Conservation (phyloP, 2,888 invertebrate species). For the Tetramorium bicarinatum region DNA sequence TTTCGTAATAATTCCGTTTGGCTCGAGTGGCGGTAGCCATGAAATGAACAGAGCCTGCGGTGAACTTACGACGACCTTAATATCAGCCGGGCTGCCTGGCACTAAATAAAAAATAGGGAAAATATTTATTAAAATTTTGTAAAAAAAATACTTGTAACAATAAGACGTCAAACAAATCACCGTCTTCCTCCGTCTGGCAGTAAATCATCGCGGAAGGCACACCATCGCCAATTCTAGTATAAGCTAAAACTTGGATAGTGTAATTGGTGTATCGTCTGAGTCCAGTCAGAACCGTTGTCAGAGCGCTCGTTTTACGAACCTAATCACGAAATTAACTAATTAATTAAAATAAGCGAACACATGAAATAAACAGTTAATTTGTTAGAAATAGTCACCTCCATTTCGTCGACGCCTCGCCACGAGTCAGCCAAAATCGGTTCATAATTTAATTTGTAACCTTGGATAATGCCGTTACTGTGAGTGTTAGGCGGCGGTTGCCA, state of each 20-base stretch:
- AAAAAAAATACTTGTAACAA: background rate
- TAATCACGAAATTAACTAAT: constrained; percentile 56
- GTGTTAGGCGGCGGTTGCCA: constrained; percentile 93
- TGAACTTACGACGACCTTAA: constrained; percentile 93
- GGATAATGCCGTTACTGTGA: constrained; percentile 92
- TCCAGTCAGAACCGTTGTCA: constrained; percentile 90
- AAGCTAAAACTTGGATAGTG: constrained; percentile 93
- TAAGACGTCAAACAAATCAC: constrained; percentile 84
- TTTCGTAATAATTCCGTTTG: constrained; percentile 92
- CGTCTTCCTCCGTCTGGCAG: constrained; percentile 93
- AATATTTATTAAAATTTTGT: constrained; percentile 11
- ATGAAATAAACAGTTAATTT: background rate
- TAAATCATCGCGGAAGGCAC: constrained; percentile 90
- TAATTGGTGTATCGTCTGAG: constrained; percentile 93
- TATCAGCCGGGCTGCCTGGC: constrained; percentile 92
- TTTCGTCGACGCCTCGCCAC: constrained; percentile 85
- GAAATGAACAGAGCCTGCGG: constrained; percentile 92
- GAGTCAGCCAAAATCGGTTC: constrained; percentile 89
- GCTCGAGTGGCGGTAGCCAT: constrained; percentile 92
- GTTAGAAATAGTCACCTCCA: constrained; percentile 80
- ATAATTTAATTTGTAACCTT: constrained; percentile 92
- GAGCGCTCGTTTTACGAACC: constrained; percentile 89
- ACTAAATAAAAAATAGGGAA: constrained; percentile 87
- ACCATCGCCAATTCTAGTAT: constrained; percentile 93
- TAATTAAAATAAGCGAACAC: background rate